phyloP scores from a whole-genome alignment of 2,888 invertebrate genomes.

The Chrysotoxum bicinctum region DNA sequence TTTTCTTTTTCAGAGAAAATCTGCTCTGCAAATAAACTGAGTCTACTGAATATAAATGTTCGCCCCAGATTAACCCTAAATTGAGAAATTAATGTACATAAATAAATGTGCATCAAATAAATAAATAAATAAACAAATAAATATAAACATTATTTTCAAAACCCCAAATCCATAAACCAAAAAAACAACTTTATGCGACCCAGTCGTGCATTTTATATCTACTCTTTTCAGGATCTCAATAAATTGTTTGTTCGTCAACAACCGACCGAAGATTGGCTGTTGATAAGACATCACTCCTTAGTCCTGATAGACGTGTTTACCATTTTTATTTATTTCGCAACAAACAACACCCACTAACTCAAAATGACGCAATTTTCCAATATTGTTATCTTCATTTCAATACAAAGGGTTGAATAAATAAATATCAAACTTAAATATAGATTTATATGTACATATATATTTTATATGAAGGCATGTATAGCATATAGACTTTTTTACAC shows the following conservation, averaged over 20 bases:
- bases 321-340: background rate
- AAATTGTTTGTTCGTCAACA: slow-evolving; percentile 2
- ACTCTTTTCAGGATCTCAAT: background rate
- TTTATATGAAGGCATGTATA: too few relatives aligned
- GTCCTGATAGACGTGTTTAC: background rate
- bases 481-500: background rate
- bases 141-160: too few relatives aligned
- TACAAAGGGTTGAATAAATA: background rate
- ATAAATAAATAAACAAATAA: too few relatives aligned
- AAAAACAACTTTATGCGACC: too few relatives aligned
- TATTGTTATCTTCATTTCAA: background rate
- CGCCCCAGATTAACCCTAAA: too few relatives aligned
- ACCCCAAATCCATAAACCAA: too few relatives aligned
- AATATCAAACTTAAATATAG: background rate
- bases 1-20: too few relatives aligned
- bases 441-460: background rate
- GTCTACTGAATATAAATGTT: too few relatives aligned
- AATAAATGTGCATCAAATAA: too few relatives aligned
- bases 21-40: too few relatives aligned
- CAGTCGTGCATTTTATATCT: too few relatives aligned
- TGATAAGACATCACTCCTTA: slow-evolving; percentile 4
- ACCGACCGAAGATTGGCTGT: background rate
- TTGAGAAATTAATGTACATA: too few relatives aligned
- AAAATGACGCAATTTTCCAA: background rate
- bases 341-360: background rate